Percentiles rank a stretch among this genome's conserved stretches.
These are phyloP conservation scores for Odontothrips loti DNA, from an alignment of 2,888 invertebrate genomes.

Conservation along the genomic window DNA sequence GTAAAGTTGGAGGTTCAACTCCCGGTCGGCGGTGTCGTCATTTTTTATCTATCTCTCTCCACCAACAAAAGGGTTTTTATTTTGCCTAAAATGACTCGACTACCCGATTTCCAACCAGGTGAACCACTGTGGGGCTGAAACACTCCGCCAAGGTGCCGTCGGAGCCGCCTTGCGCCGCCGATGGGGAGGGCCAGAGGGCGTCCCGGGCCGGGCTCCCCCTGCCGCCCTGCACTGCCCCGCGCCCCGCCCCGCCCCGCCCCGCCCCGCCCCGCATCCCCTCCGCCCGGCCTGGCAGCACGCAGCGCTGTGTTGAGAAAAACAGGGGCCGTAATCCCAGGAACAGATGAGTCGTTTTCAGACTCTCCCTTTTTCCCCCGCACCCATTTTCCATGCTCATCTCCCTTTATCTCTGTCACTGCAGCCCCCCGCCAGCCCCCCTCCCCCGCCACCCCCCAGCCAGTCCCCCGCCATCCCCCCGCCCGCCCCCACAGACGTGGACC, in stretches of 20 bases:
- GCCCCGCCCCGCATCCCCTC: not conserved
- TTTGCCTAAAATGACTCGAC: not conserved
- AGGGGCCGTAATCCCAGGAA: not conserved
- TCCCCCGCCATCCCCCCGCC: not conserved
- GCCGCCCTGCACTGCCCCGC: too few species aligned
- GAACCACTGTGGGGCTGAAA: not conserved
- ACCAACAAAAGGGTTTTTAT: too few species aligned
- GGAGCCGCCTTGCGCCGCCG: too few species aligned
- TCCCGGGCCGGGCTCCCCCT: too few species aligned
- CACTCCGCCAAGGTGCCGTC: not conserved
- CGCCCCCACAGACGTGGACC: too few species aligned
- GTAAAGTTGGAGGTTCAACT: too few species aligned
- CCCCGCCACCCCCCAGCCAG: not conserved
- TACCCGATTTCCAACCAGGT: not conserved
- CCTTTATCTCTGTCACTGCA: slow-evolving; percentile 10
- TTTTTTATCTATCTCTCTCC: too few species aligned
- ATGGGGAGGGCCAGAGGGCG: too few species aligned
- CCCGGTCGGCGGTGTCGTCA: too few species aligned
- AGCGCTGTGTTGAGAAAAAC: not conserved
- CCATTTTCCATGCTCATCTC: slow-evolving; percentile 20
- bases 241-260: too few species aligned
- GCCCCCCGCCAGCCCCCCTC: not conserved
- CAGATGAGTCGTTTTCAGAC: slow-evolving; percentile 2
- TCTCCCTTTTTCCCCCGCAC: not conserved
- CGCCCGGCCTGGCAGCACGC: not conserved